Evolutionary conservation across 92 coral and sea anemone species (phyloP).

Genomic region (Phenganax subtilis): DNA sequence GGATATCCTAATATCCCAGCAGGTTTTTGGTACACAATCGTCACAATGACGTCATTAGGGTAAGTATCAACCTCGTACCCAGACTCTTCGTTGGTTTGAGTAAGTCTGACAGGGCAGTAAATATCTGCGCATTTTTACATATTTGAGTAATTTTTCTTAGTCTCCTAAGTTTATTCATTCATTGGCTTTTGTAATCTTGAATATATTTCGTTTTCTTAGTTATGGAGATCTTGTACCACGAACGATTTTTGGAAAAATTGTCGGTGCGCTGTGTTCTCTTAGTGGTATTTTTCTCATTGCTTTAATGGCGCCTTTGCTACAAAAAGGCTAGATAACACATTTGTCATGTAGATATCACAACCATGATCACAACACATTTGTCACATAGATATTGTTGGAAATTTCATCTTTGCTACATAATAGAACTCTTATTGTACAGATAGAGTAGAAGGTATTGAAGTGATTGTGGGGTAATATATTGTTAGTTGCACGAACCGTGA

Average conservation of each 20-base stretch:
- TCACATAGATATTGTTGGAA: too few relatives aligned
- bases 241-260: conserved; percentile 84
- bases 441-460: too few relatives aligned
- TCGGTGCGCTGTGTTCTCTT: conserved; percentile 90
- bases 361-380: background rate
- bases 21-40: conserved; percentile 97
- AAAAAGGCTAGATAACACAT: conserved; percentile 60
- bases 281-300: conserved; percentile 97
- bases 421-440: too few relatives aligned
- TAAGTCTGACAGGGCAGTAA: background rate
- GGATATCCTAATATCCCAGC: conserved; percentile 76
- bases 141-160: background rate
- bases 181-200: background rate
- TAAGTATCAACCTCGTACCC: conserved; percentile 41
- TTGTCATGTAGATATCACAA: background rate
- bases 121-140: background rate
- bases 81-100: background rate
- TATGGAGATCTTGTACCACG: conserved; percentile 97
- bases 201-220: conserved; percentile 41
- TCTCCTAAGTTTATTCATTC: background rate
- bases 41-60: conserved; percentile 99
- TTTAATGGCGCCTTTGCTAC: conserved; percentile 85
- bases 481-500: too few relatives aligned
- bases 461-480: too few relatives aligned
- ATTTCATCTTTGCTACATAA: too few relatives aligned